Evolutionary conservation across 2,888 invertebrate species (phyloP), one percentile per base, ranked within the genome.

Genomic region (Resseliella maxima): DNA sequence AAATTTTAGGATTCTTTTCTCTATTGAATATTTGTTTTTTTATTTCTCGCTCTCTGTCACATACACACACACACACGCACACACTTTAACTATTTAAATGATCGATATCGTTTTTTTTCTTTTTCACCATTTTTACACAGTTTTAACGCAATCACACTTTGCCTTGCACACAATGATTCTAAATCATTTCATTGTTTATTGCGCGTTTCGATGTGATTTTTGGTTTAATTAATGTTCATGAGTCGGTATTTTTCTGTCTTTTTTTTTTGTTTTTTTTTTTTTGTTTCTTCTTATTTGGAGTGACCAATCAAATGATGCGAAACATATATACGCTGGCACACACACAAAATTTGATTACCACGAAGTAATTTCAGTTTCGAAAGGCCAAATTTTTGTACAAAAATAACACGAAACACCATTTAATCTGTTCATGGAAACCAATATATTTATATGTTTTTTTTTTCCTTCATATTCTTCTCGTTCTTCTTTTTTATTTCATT

Each of bases 71-170:
- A 50, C 50, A 2, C n/a, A n/a, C n/a, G n/a, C n/a, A n/a, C n/a
- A n/a, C n/a, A n/a, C n/a, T n/a, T n/a, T n/a, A 72, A 59, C 59
- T 24, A 59, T 24, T 59, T 3, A 59, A 5, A 24, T 24, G 12
- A 8, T 41, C n/a, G 18, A 50, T 50, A 3, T 15, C 5, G 3
- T 31, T 21, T 72, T 72, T 31, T 27, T 31, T 72, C 31, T 72
- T 72, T 72, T 72, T 27, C 72, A 72, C 35, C 72, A 72, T 72
- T 72, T 50, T 50, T 50, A 50, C 41, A 41, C 41, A 41, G 41
- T 8, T 12, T 24, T 24, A 59, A 50, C 59, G 24, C 59, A 59
- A n/a, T 27, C 27, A 59, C 41, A 41, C 31, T 31, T 31, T 18
- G 0, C 12, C 15, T 15, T 31, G 15, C 31, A 31, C n/a, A 31